Evolutionary conservation across 2,797 vertebrate genomes (phyloP), one percentile per base, ranked within the genome.

Genomic region (Vultur gryphus): DNA sequence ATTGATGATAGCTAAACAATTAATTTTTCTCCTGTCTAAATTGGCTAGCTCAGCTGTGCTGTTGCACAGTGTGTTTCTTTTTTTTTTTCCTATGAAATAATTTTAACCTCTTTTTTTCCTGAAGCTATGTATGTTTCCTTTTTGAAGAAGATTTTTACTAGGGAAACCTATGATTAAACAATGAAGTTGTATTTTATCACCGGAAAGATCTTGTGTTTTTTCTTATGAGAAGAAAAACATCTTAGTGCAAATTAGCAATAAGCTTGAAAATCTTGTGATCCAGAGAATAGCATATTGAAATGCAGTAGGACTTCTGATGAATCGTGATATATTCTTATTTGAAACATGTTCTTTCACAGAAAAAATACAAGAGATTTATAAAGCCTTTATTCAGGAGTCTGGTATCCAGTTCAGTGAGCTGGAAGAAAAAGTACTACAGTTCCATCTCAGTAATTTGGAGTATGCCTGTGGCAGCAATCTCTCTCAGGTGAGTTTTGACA

Each of bases 381-480:
- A 99, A 98, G 98, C 99, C 59, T 99, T 99, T 84, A 98, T 99
- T 72, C 98, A 99, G 84, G 99, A 99, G 93, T 99, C 99, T 26
- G 99, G 99, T 46, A 98, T 99, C 95, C 99, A 99, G 88, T 99
- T 99, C 98, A 99, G 98, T 79, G 99, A 99, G 52, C 95, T 99
- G 92, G 99, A 99, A 82, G 99, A 99, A 92, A 99, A 99, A 82
- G 99, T 99, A 26, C 98, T 99, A 29, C 99, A 99, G 97, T 99
- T 99, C 97, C 99, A 99, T 84, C 99, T 99, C 96, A 99, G 99
- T 87, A 99, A 99, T 97, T 97, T 99, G 98, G 99, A 99, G 79
- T 99, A 99, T 9, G 99, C 99, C 92, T 99, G 99, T 26, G 99
- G 99, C 82, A 99, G 99, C 98, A 98, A 98, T 37, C 98, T 99